Base-by-base conservation (phyloP, 2,888 invertebrate genomes). In the Chalcis sispes region DNA sequence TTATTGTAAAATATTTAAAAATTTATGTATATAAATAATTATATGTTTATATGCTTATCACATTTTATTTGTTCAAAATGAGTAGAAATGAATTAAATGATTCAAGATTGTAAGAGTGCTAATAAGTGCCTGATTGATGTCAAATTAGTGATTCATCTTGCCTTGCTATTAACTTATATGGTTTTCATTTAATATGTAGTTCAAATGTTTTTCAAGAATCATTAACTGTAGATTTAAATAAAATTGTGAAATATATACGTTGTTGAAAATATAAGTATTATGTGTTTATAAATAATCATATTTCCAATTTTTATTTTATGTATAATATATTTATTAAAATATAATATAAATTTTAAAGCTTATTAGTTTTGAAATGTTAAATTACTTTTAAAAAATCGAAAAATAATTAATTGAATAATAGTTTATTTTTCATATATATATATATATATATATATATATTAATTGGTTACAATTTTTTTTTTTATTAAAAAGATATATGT, bases 41-140 rank as follows among this genome's bases (percentile, higher is more conserved):
- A 2, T 7, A n/a, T n/a, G n/a, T n/a, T n/a, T n/a, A 65, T 75
- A 82, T 82, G 82, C 84, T 85, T 84, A 83, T 85, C 83, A 84
- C 85, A 84, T 85, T 86, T 84, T 84, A 82, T 81, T 79, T 78
- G 65, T 66, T 58, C 27, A 64, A 70, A 62, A 32, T 75, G 23
- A 29, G 20, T 18, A 46, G 15, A 40, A 62, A 65, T 1, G 52
- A 18, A 56, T 69, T 15, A 42, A 61, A 75, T 58, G 10, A 67
- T 23, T 18, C 13, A 65, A 40, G 50, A 73, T 27, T 61, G 71
- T 52, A 75, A 69, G n/a, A 74, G 61, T 77, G 48, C 65, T 77
- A 77, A 75, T 67, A 84, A 85, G 84, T 84, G 85, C 84, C 84
- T 83, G 81, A 82, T 80, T 77, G 59, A 70, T 13, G 25, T 77